Percentiles rank a stretch among this genome's conserved stretches.
These are phyloP conservation scores for Ptilodon capucinus DNA, from an alignment of 2,888 invertebrate species.

Conservation along the genomic window DNA sequence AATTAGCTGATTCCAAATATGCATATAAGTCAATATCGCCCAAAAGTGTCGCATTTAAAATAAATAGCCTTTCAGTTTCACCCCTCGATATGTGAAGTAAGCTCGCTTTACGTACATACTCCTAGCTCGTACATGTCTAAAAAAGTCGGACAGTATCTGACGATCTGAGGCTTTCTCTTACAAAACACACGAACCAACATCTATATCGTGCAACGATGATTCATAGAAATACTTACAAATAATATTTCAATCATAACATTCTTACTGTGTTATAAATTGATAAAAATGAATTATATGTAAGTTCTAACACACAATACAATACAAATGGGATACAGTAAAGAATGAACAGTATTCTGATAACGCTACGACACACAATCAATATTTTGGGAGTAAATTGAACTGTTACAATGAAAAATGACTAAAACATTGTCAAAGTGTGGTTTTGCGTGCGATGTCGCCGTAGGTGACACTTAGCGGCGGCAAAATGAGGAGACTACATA, in stretches of 20 bases:
- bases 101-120: no score
- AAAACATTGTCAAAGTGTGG: slow-evolving; percentile 30
- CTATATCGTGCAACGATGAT: not conserved
- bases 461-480: not conserved
- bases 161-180: not conserved
- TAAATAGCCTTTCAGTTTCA: no score
- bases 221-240: not conserved
- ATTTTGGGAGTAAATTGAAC: slow-evolving; percentile 29
- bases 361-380: slow-evolving; percentile 25
- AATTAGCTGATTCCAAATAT: no score
- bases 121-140: no score
- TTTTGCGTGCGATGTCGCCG: not conserved
- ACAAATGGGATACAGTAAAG: slow-evolving; percentile 6
- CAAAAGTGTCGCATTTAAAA: no score
- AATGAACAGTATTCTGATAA: slow-evolving; percentile 32
- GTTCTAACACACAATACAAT: slow-evolving; percentile 6
- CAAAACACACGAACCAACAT: not conserved
- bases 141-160: no score
- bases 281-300: slow-evolving; percentile 8
- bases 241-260: not conserved
- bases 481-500: no score
- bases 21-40: no score
- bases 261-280: not conserved
- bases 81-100: no score
- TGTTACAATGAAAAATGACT: slow-evolving; percentile 29